Percentiles rank a stretch among this genome's conserved stretches.
Evolutionary conservation across 2,888 invertebrate genomes (phyloP).

Genomic region (Epiblema foenella): DNA sequence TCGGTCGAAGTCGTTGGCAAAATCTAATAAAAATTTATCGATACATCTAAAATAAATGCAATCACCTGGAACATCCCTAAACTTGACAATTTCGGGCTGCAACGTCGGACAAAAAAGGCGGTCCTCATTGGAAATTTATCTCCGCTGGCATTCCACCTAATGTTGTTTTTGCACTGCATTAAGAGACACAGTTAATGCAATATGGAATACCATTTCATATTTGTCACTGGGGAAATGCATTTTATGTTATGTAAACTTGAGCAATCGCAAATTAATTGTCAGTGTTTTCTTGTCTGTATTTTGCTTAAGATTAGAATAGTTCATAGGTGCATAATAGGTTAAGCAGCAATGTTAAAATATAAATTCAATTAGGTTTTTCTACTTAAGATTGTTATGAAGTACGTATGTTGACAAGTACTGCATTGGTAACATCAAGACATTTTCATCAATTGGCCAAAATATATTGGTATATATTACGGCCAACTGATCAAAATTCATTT

Average conservation of each 20-base stretch:
- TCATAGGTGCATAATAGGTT: neutral
- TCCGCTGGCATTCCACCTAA: conserved; percentile 57
- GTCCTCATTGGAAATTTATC: conserved; percentile 77
- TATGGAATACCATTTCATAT: conserved; percentile 58
- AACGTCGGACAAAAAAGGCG: conserved; percentile 67
- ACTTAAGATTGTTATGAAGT: no score
- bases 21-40: neutral
- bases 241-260: conserved; percentile 27
- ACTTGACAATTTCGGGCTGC: conserved; percentile 63
- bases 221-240: conserved; percentile 31
- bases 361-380: no score
- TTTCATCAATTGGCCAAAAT: no score
- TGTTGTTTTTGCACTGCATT: conserved; percentile 68
- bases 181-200: conserved; percentile 64
- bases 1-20: no score
- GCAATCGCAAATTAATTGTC: conserved; percentile 2
- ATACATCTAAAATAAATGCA: neutral
- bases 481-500: no score
- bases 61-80: conserved; percentile 54
- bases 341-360: neutral
- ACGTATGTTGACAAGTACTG: no score
- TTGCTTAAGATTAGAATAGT: neutral
- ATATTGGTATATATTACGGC: no score
- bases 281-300: neutral
- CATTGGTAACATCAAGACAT: no score